Conservation (phyloP, 1,140 invertebrate genomes). For the Andricus grossulariae region DNA sequence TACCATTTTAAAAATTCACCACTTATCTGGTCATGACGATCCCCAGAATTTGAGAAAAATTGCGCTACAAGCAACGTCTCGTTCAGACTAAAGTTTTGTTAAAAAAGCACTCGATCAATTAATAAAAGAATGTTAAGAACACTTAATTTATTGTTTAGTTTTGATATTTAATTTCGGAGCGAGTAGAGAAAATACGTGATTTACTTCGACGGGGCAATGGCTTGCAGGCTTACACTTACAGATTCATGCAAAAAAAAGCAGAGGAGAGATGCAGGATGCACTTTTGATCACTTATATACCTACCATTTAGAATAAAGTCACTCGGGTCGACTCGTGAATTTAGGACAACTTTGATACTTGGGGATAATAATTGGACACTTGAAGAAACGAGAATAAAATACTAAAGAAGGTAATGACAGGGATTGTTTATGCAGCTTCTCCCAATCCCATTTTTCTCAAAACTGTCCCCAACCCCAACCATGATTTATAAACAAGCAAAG, state of each 20-base stretch:
- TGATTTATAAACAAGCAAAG: too few species aligned
- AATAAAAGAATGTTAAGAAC: background rate
- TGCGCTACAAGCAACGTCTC: slow-evolving; percentile 1
- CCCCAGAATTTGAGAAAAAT: slow-evolving; percentile 3
- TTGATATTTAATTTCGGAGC: slow-evolving; percentile 4
- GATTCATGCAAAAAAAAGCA: slow-evolving; percentile 15
- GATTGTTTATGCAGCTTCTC: too few species aligned
- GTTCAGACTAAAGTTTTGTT: background rate
- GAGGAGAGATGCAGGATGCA: slow-evolving; percentile 7
- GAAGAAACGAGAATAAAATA: too few species aligned
- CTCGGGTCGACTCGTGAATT: too few species aligned
- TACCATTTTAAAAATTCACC: slow-evolving; percentile 66
- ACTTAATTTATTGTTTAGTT: slow-evolving; percentile 13
- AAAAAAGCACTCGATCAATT: background rate
- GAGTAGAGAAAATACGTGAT: slow-evolving; percentile 1
- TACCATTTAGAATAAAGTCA: too few species aligned
- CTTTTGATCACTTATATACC: background rate
- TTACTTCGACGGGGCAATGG: slow-evolving; percentile 3
- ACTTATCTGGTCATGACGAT: slow-evolving; percentile 28
- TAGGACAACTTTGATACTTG: too few species aligned
- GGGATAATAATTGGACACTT: too few species aligned
- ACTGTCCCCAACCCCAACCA: too few species aligned
- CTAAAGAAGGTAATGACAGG: too few species aligned
- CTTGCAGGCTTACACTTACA: background rate
- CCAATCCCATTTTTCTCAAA: too few species aligned